Conservation (phyloP, 2,113 vertebrate species). For the Daphoenositta chrysoptera region DNA sequence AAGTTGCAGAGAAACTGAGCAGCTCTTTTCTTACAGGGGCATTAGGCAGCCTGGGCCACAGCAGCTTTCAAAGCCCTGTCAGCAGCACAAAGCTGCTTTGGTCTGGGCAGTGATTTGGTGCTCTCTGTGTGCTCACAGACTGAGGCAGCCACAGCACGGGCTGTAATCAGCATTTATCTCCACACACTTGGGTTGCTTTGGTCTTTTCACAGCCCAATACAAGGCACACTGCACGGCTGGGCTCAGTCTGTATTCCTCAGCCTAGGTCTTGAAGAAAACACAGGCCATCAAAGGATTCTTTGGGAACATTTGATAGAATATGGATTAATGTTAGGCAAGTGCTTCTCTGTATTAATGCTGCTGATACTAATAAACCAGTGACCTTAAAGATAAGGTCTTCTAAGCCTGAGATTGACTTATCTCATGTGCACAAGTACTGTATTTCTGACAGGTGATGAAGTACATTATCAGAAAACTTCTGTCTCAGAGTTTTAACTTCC, state of each 20-base stretch:
- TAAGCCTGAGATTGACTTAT: not conserved
- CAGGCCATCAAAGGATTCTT: not conserved
- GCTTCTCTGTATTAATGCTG: not conserved
- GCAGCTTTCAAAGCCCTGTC: not conserved
- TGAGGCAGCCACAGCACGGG: not conserved
- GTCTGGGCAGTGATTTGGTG: not conserved
- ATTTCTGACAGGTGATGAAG: not conserved
- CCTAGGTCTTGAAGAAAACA: not conserved
- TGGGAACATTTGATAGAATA: not conserved
- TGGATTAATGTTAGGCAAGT: not conserved
- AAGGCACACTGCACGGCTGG: not conserved
- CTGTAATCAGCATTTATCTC: not conserved
- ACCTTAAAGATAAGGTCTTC: not conserved
- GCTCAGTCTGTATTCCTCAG: not conserved
- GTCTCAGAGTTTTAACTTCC: not conserved
- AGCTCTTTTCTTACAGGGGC: not conserved
- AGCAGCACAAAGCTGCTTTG: not conserved
- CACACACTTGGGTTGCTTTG: not conserved
- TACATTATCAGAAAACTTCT: not conserved
- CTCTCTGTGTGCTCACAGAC: not conserved
- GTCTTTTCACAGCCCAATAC: not conserved
- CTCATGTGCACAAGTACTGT: not conserved
- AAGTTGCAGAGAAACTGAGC: not conserved
- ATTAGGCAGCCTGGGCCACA: not conserved
- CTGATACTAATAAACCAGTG: not conserved